Evolutionary conservation across 2,113 vertebrate genomes (phyloP), one percentile per base, ranked within the genome.

Genomic region (Cacatua alba): DNA sequence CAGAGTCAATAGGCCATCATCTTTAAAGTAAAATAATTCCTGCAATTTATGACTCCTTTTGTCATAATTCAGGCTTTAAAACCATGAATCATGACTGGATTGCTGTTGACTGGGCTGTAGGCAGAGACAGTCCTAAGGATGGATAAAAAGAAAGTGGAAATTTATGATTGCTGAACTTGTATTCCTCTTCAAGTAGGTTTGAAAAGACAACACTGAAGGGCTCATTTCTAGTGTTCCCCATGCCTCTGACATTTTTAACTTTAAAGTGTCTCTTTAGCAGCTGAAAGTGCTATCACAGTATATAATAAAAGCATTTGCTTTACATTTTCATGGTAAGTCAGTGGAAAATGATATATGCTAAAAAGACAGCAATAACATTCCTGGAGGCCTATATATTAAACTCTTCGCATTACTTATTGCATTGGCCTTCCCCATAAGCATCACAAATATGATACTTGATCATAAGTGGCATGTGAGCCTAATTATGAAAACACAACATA

Each of bases 1-100:
- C 69, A 75, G 80, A 78, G 86, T 60, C 91, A 88, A 81, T 95
- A 96, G 44, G 94, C 83, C 52, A 91, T 95, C 90, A 94, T 95
- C 83, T 95, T 95, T 96, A 90, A 87, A 96, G 85, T 83, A 96
- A 95, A 97, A 93, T 97, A 93, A 96, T 83, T 96, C 81, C 65
- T 78, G 52, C 86, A 93, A 79, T 96, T 96, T 95, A 95, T 95
- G 82, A 49, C 57, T 96, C 24, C 48, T 95, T 96, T 94, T 94
- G 94, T 93, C 90, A 86, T 95, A 95, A 95, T 94, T 95, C 69
- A 72, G 57, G 35, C 72, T 96, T 88, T 88, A 88, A 82, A 91
- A 7, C 23, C 52, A 96, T 94, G 93, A 94, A 95, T 95, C 90
- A 93, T 0, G 0, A 35, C 60, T 82, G 82, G 90, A 90, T 84